Evolutionary conservation across 1,140 invertebrate species (phyloP).

Genomic region (Periplaneta americana): DNA sequence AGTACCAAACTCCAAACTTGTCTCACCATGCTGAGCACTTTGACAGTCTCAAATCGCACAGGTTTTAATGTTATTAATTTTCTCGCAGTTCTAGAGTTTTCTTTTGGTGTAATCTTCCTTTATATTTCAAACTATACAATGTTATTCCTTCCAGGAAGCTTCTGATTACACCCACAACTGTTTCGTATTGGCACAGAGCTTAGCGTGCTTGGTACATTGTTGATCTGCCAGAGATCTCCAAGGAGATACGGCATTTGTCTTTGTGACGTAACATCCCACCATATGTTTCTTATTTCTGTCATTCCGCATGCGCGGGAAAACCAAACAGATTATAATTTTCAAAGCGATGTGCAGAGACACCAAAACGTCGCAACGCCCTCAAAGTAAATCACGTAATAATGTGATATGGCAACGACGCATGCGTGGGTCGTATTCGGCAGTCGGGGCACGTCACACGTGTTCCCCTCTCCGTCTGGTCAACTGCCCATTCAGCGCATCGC

Average conservation of each 20-base stretch:
- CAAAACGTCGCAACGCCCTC: background rate
- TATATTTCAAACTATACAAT: no score
- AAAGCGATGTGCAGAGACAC: background rate
- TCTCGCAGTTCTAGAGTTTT: no score
- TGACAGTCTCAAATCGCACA: no score
- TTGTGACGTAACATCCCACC: background rate
- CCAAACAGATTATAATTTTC: background rate
- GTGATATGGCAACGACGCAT: background rate
- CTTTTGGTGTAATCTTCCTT: no score
- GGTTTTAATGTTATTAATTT: no score
- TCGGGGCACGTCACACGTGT: background rate
- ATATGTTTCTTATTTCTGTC: background rate
- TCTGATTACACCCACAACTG: no score
- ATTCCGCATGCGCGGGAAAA: background rate
- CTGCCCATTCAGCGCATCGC: background rate
- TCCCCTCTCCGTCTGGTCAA: no score
- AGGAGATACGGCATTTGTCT: background rate
- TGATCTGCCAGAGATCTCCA: background rate
- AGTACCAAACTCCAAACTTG: no score
- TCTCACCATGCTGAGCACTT: no score
- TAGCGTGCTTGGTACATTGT: no score
- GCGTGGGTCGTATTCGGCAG: background rate
- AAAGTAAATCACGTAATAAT: background rate
- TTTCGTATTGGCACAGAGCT: no score
- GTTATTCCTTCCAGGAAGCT: no score